Evolutionary conservation across 1,140 invertebrate genomes (phyloP).

Genomic region (Zaprionus gabonicus): DNA sequence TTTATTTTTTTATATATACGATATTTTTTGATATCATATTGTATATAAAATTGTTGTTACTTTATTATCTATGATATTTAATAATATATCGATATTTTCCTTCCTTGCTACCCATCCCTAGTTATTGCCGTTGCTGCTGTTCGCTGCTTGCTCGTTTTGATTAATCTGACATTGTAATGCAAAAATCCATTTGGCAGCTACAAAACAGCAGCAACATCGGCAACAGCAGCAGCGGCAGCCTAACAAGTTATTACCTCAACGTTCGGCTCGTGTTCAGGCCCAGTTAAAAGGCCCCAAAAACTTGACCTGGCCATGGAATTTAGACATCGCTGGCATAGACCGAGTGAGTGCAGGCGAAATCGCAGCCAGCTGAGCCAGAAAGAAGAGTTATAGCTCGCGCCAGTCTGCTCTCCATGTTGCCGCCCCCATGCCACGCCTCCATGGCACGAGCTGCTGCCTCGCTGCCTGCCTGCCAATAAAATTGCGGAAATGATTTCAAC

Average conservation of each 20-base stretch:
- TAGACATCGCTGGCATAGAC: slow-evolving; percentile 59
- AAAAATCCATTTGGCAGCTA: slow-evolving; percentile 78
- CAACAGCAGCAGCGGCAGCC: slow-evolving; percentile 16
- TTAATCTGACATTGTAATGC: slow-evolving; percentile 83
- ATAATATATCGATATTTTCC: background rate
- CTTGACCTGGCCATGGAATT: slow-evolving; percentile 79
- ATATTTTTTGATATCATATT: too few relatives aligned
- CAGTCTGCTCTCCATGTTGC: background rate
- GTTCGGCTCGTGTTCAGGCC: slow-evolving; percentile 61
- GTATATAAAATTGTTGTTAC: too few relatives aligned
- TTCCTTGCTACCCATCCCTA: background rate
- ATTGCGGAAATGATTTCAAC: slow-evolving; percentile 81
- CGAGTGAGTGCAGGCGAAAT: background rate
- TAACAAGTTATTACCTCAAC: slow-evolving; percentile 50
- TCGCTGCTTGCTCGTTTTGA: slow-evolving; percentile 72
- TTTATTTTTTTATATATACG: too few relatives aligned
- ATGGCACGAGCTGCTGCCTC: slow-evolving; percentile 62
- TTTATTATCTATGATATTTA: too few relatives aligned
- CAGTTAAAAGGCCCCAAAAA: slow-evolving; percentile 72
- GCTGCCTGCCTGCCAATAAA: slow-evolving; percentile 63
- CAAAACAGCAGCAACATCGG: slow-evolving; percentile 18
- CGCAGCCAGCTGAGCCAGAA: background rate
- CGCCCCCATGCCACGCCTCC: background rate
- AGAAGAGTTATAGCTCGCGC: slow-evolving; percentile 64
- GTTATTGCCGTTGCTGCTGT: slow-evolving; percentile 46